Evolutionary conservation across 2,888 invertebrate genomes (phyloP), one percentile per base, ranked within the genome.

Genomic region (Dryocosmus kuriphilus): DNA sequence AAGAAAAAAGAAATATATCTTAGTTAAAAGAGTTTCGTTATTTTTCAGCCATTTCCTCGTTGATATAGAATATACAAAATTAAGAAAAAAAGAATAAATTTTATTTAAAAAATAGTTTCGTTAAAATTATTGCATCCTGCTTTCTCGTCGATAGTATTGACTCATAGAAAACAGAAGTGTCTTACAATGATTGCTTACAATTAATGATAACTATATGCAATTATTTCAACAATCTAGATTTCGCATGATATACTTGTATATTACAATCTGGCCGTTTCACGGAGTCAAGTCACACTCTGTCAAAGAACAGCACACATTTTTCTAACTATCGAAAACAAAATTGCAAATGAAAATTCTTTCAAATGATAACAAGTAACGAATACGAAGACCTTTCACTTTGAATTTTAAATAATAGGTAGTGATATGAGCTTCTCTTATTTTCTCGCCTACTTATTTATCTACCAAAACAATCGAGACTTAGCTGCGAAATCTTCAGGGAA

Each of bases 191-290:
- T 55, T n/a, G 46, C 46, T 71, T 46, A 41, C 38, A 46, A 67
- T 38, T 57, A 57, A 2, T 57, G 24, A 57, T 57, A 57, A 57
- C 24, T 57, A 65, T 67, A 74, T 75, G 74, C 27, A 67, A 74
- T 75, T 35, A 71, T 71, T 63, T 51, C 32, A 74, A 77, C 61
- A 75, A 77, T 32, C 55, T 79, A 79, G 74, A 76, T 65, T 74
- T 55, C 30, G 61, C 46, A 60, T 61, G n/a, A 74, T 60, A 61
- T 11, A 63, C n/a, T 46, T 74, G n/a, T 78, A 51, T 55, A 61
- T 62, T 71, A 75, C 67, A 71, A 46, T 46, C 46, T 71, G 46
- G 19, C 67, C 67, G 19, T 71, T 71, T 71, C 19, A 27, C 46
- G 11, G 9, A 30, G 19, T 19, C 1, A 19, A 38, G 14, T 65